phyloP scores from a whole-genome alignment of 2,113 vertebrate genomes.

The Rhegmatorhina hoffmannsi region DNA sequence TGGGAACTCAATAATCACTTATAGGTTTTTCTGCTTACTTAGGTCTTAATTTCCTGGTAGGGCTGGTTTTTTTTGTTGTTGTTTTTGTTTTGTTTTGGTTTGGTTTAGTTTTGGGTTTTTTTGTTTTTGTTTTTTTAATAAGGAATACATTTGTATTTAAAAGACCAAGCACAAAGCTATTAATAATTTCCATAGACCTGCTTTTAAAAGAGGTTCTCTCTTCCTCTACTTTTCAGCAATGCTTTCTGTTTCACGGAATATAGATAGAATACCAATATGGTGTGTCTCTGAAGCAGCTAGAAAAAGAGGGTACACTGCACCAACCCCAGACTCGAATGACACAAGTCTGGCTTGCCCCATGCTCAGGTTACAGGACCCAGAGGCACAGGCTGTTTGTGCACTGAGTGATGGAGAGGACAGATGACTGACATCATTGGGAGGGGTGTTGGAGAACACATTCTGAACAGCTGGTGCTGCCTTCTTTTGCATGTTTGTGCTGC shows the following conservation, averaged over 20 bases:
- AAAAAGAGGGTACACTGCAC: not conserved
- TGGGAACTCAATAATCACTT: not conserved
- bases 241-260: not conserved
- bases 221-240: not conserved
- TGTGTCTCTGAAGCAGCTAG: not conserved
- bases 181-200: not conserved
- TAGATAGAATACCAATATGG: accelerated
- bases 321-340: accelerated
- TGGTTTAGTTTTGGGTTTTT: no score
- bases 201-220: not conserved
- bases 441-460: not conserved
- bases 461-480: not conserved
- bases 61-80: not conserved
- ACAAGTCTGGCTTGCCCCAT: not conserved
- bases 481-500: accelerated
- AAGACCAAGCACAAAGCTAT: not conserved
- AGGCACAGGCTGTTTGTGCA: not conserved
- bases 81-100: no score
- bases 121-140: not conserved
- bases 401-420: not conserved
- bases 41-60: not conserved
- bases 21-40: not conserved
- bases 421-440: not conserved
- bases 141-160: not conserved
- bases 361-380: not conserved